A percentile compares a stretch with the other conserved stretches of the same genome.
Conservation (phyloP, 2,113 vertebrate genomes). For the Salminus brasiliensis region DNA sequence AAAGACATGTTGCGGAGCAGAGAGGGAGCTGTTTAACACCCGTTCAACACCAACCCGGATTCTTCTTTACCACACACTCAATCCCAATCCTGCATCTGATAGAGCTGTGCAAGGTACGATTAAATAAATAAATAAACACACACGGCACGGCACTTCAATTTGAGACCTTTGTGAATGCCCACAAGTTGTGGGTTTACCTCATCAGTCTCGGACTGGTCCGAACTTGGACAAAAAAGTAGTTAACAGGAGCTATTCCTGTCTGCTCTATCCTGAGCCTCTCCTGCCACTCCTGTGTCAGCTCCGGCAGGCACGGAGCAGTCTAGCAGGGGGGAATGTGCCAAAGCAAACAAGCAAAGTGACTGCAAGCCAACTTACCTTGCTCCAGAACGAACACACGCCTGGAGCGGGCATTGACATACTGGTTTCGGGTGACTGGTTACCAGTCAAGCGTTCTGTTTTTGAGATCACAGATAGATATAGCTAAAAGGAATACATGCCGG, state of each 20-base stretch:
- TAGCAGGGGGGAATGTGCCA: constrained; percentile 1
- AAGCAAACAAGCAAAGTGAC: not conserved
- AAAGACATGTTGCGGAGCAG: constrained; percentile 17
- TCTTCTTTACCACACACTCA: not conserved
- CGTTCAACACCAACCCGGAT: constrained; percentile 35
- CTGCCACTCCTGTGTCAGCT: not conserved
- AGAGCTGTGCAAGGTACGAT: not conserved
- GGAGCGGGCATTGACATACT: no score
- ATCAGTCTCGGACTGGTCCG: not conserved
- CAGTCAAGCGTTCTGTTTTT: no score
- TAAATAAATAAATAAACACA: not conserved
- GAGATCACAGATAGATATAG: no score
- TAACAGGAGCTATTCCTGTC: not conserved
- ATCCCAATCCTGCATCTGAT: not conserved
- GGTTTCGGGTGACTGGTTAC: no score
- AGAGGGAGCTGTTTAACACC: constrained; percentile 19
- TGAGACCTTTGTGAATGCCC: not conserved
- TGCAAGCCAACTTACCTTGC: not conserved
- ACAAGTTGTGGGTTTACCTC: not conserved
- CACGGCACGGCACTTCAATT: no score
- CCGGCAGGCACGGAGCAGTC: not conserved
- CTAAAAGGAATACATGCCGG: no score
- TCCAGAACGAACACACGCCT: not conserved
- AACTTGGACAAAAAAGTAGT: not conserved
- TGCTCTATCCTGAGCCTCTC: not conserved